phyloP scores from a whole-genome alignment of 2,888 invertebrate species.

The Cataglyphis livida region DNA sequence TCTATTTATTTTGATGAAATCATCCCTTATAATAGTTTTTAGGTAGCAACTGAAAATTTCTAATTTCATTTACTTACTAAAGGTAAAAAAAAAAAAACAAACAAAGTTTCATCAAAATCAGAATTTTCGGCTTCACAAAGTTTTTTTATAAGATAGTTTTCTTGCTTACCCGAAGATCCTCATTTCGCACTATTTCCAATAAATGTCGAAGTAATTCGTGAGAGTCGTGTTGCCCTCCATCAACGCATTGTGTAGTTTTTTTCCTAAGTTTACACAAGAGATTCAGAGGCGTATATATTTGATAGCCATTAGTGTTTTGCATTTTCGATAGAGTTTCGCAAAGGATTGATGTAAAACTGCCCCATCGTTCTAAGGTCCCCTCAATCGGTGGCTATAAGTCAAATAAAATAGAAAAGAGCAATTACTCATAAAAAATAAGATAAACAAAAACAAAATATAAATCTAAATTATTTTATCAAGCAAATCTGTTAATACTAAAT shows the following conservation, averaged over 20 bases:
- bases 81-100: too few relatives aligned
- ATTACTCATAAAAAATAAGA: not conserved
- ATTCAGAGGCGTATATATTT: conserved; percentile 89
- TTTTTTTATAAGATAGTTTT: not conserved
- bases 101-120: too few relatives aligned
- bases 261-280: conserved; percentile 89
- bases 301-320: conserved; percentile 88
- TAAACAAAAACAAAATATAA: conserved; percentile 25
- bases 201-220: conserved; percentile 97
- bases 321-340: conserved; percentile 90
- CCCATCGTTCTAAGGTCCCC: conserved; percentile 90
- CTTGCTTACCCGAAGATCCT: conserved; percentile 86
- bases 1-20: too few relatives aligned
- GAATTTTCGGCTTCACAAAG: too few relatives aligned
- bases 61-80: too few relatives aligned
- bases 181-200: conserved; percentile 93
- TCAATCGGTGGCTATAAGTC: conserved; percentile 87
- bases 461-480: conserved; percentile 35
- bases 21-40: too few relatives aligned
- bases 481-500: not conserved
- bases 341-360: conserved; percentile 89
- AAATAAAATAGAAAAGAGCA: not conserved
- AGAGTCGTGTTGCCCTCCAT: conserved; percentile 98
- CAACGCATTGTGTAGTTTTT: conserved; percentile 94
- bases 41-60: too few relatives aligned